Percentiles rank a stretch among this genome's conserved stretches.
Evolutionary conservation across 2,113 vertebrate genomes (phyloP).

Genomic region (Prolemur simus): DNA sequence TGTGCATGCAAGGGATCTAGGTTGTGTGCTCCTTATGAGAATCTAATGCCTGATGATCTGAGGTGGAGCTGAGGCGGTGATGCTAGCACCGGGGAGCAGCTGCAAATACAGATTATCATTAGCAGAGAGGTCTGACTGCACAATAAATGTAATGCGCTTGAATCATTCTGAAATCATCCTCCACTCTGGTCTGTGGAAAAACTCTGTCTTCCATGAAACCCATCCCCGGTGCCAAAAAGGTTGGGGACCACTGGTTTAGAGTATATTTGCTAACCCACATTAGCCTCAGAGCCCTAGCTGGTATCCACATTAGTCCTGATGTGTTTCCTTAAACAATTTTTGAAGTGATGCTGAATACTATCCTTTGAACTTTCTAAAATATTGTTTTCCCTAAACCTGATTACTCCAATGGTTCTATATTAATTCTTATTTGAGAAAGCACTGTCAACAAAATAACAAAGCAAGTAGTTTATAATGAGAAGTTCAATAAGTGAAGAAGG

Average conservation of each 20-base stretch:
- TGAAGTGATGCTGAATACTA: conserved; percentile 13
- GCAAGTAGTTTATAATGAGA: conserved; percentile 3
- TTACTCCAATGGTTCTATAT: not conserved
- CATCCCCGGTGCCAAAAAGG: too few species aligned
- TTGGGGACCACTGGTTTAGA: not conserved
- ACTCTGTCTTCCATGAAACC: too few species aligned
- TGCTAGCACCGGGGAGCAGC: too few species aligned
- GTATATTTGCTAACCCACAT: not conserved
- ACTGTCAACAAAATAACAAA: conserved; percentile 1
- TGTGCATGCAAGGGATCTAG: too few species aligned
- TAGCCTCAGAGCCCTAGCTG: not conserved
- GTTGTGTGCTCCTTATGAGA: too few species aligned
- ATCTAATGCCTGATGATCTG: too few species aligned
- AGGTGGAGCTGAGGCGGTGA: too few species aligned
- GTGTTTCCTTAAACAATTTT: not conserved
- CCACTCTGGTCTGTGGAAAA: too few species aligned
- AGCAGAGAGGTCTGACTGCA: too few species aligned
- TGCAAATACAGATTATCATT: too few species aligned
- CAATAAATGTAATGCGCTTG: too few species aligned
- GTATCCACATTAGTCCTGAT: not conserved
- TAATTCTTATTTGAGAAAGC: conserved; percentile 5
- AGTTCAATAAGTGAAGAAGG: not conserved
- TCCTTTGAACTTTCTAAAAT: conserved; percentile 33
- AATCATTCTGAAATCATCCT: too few species aligned
- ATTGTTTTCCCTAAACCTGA: not conserved